These are phyloP conservation scores for Pipistrellus pygmaeus DNA, from an alignment of 2,797 vertebrate genomes.

Conservation along the genomic window DNA sequence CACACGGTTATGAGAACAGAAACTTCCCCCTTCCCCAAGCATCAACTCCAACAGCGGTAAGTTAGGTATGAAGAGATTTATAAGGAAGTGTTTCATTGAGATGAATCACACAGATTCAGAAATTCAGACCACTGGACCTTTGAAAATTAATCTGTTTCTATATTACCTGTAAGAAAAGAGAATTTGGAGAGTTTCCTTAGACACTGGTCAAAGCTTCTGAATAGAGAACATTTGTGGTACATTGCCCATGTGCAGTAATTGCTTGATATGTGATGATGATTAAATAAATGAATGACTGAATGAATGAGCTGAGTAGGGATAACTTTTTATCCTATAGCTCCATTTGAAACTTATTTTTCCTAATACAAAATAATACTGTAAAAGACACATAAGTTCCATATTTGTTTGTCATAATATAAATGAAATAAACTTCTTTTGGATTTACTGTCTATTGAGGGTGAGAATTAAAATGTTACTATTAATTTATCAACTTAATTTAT, in stretches of 20 bases:
- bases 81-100: slow-evolving; percentile 10
- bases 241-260: neutral
- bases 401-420: slow-evolving; percentile 38
- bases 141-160: neutral
- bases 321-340: neutral
- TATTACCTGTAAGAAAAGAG: neutral
- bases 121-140: neutral
- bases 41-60: neutral
- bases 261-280: neutral
- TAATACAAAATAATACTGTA: neutral
- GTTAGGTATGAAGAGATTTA: slow-evolving; percentile 16
- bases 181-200: neutral
- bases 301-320: neutral
- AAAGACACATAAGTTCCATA: neutral
- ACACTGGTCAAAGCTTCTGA: neutral
- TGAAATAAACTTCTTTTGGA: neutral
- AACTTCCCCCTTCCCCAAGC: neutral
- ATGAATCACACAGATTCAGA: neutral
- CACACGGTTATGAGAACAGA: neutral
- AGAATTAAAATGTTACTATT: no score
- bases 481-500: no score
- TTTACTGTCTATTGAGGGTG: neutral
- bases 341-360: neutral
- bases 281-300: neutral
- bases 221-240: neutral